Evolutionary conservation across 2,888 invertebrate species (phyloP).

Genomic region (Keiferia lycopersicella): DNA sequence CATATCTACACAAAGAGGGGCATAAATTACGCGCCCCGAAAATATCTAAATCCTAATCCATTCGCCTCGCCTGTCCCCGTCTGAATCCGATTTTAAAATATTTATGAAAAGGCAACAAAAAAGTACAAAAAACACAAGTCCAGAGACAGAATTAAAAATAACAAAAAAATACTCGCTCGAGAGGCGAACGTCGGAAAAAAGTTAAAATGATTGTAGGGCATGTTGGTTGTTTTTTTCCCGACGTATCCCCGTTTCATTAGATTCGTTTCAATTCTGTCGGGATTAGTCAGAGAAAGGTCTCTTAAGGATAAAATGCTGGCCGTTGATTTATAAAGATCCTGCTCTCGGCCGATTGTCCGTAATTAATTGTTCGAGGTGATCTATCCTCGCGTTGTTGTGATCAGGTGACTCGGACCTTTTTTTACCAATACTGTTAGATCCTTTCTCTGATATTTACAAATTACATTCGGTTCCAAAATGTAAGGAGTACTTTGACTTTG

Average conservation of each 20-base stretch:
- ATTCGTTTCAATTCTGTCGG: constrained; percentile 77
- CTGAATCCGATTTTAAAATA: constrained; percentile 80
- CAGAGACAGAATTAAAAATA: constrained; percentile 76
- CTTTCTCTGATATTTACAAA: background rate
- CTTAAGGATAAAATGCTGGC: constrained; percentile 71
- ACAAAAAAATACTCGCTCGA: constrained; percentile 64
- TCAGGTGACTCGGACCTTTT: constrained; percentile 47
- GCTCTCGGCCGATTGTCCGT: constrained; percentile 61
- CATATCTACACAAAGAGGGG: constrained; percentile 77
- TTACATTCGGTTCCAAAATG: background rate
- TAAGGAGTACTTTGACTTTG: background rate
- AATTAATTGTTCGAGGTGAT: constrained; percentile 67
- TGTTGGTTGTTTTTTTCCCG: constrained; percentile 63
- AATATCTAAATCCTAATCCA: constrained; percentile 81
- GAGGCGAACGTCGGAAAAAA: constrained; percentile 74
- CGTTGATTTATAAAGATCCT: constrained; percentile 75
- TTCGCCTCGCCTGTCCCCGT: constrained; percentile 76
- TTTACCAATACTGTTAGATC: background rate
- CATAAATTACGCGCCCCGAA: constrained; percentile 77
- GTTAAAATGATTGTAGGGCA: constrained; percentile 78
- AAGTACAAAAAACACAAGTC: constrained; percentile 56
- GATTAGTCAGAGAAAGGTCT: constrained; percentile 76
- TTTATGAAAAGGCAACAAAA: constrained; percentile 77
- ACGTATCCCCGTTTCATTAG: constrained; percentile 76
- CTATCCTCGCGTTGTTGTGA: constrained; percentile 53